Evolutionary conservation across 2,888 invertebrate genomes (phyloP), one percentile per base, ranked within the genome.

Genomic region (Euclidia mi): DNA sequence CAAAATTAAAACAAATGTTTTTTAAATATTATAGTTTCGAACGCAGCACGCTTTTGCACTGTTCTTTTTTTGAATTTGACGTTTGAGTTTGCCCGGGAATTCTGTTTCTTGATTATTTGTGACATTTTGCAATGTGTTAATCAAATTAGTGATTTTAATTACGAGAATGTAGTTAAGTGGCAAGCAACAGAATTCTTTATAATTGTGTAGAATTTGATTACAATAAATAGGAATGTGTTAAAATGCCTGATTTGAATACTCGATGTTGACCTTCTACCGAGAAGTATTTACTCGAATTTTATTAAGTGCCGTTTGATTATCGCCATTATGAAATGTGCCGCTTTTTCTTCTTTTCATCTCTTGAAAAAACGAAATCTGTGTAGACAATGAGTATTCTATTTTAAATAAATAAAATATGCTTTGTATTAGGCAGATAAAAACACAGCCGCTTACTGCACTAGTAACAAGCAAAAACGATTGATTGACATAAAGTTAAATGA

Each of bases 21-120:
- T 50, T 61, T 74, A 71, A 66, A 50, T 49, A 42, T 51, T 58
- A 45, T 48, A 41, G 46, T 46, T 65, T 62, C 71, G 62, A 50
- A 65, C 42, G 46, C 62, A 31, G 62, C 77, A 66, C 69, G 78
- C 76, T 77, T 68, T 45, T 46, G 69, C 76, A 71, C 72, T 15
- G 17, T 31, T 56, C 51, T 49, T 62, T 60, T 35, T 17, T 25
- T 41, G 25, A 14, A 35, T 40, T 44, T 42, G 25, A 11, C 28
- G 42, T 46, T 56, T 14, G 18, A 28, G n/a, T 2, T 47, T 49
- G 51, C 14, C 14, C 34, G n/a, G 2, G 37, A 49, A 29, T 12
- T 43, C 34, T 49, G 45, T 38, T 56, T 56, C 43, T 43, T 14
- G 31, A 7, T n/a, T 34, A 12, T 31, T 25, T 1, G 2, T 35